phyloP scores from a whole-genome alignment of 1,140 invertebrate species.

The Probaryconus sp. region DNA sequence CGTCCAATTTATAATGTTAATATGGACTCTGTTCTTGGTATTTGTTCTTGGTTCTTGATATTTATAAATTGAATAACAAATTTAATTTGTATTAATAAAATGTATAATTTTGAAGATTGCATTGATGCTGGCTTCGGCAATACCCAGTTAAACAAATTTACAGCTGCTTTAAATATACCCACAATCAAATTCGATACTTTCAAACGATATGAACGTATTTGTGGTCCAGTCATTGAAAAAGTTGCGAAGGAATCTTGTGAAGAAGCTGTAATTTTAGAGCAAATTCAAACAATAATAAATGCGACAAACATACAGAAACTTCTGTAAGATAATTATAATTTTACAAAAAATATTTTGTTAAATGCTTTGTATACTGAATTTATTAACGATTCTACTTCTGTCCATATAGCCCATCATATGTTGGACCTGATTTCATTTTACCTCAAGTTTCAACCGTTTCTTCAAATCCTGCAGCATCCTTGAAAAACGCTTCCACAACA shows the following conservation, averaged over 20 bases:
- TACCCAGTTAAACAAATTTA: background rate
- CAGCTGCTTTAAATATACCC: background rate
- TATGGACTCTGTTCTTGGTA: slow-evolving; percentile 1
- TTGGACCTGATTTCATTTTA: too few species aligned
- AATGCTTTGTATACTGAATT: too few species aligned
- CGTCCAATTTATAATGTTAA: slow-evolving; percentile 6
- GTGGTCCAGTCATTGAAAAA: slow-evolving; percentile 1
- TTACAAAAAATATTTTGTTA: too few species aligned
- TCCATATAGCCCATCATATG: too few species aligned
- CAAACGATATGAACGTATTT: slow-evolving; percentile 4
- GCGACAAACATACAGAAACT: background rate
- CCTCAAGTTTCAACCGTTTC: too few species aligned
- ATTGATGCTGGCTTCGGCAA: slow-evolving; percentile 3
- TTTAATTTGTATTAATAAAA: background rate
- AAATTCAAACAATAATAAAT: background rate
- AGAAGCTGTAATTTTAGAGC: background rate
- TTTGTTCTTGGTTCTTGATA: too few species aligned
- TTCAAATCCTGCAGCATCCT: too few species aligned
- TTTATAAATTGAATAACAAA: too few species aligned
- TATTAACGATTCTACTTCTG: too few species aligned
- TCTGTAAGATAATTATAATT: slow-evolving; percentile 1
- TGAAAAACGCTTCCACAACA: too few species aligned
- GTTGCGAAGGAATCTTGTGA: slow-evolving; percentile 1
- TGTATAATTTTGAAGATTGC: background rate
- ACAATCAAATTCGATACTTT: background rate